Evolutionary conservation across 2,888 invertebrate species (phyloP).

Genomic region (Calameuta pallipes): DNA sequence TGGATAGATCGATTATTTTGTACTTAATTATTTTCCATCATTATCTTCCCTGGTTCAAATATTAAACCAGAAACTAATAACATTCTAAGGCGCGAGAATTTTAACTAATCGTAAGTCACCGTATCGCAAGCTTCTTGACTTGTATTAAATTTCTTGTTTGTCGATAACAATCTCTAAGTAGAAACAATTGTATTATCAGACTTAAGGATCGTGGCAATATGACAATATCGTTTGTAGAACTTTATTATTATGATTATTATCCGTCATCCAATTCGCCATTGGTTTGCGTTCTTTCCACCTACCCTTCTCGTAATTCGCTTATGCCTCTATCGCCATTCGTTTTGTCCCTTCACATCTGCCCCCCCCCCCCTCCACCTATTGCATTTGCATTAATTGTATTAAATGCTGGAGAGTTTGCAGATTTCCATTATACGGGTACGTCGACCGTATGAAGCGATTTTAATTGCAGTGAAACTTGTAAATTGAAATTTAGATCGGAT

Average conservation of each 20-base stretch:
- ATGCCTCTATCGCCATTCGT: not conserved
- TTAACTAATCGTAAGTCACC: not conserved
- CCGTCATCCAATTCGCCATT: not conserved
- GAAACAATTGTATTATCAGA: not conserved
- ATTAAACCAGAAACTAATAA: not conserved
- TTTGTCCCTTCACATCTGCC: not conserved
- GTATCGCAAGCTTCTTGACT: not conserved
- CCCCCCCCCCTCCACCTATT: not conserved
- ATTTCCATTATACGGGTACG: slow-evolving; percentile 20
- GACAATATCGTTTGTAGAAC: not conserved
- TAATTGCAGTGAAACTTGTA: slow-evolving; percentile 21
- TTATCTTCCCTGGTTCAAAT: not conserved
- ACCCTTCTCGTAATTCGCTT: not conserved
- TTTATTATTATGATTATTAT: not conserved
- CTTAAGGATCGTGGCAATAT: not conserved
- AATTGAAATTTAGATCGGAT: slow-evolving; percentile 19
- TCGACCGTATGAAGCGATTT: slow-evolving; percentile 18
- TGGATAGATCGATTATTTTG: not conserved
- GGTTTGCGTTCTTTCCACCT: not conserved
- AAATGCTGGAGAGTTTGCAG: slow-evolving; percentile 6
- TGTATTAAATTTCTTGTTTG: not conserved
- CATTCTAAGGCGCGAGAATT: not conserved
- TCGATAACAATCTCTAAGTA: not conserved
- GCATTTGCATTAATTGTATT: not conserved
- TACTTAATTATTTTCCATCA: not conserved